phyloP scores from a whole-genome alignment of 2,797 vertebrate genomes.

The Hemitrygon akajei region DNA sequence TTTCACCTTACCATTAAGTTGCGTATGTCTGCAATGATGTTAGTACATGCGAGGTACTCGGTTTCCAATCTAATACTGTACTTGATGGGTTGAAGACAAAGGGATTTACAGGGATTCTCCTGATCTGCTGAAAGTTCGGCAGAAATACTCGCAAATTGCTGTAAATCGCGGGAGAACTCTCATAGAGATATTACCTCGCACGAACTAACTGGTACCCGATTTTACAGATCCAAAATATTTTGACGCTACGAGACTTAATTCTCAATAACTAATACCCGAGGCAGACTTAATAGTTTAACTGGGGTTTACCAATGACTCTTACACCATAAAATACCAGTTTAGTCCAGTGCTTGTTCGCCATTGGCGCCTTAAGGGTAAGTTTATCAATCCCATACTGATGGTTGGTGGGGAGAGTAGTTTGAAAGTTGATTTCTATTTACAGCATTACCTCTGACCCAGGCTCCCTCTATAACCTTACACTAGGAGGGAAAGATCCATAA shows the following conservation, averaged over 20 bases:
- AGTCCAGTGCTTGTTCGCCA: neutral
- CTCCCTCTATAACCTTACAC: neutral
- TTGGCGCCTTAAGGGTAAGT: neutral
- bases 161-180: neutral
- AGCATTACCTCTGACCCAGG: neutral
- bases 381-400: neutral
- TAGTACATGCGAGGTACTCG: neutral
- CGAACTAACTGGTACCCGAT: neutral
- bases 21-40: neutral
- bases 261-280: neutral
- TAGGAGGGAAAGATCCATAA: neutral
- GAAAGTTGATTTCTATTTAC: neutral
- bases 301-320: neutral
- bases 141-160: conserved; percentile 3
- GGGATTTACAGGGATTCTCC: neutral
- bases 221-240: neutral
- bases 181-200: neutral
- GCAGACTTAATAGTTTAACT: neutral
- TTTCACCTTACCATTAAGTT: neutral
- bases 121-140: conserved; percentile 4
- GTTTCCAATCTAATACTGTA: neutral
- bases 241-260: neutral
- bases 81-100: neutral
- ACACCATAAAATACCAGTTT: too few relatives aligned
- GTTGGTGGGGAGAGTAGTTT: neutral